Evolutionary conservation across 2,888 invertebrate genomes (phyloP).

Genomic region (Pomacea canaliculata): DNA sequence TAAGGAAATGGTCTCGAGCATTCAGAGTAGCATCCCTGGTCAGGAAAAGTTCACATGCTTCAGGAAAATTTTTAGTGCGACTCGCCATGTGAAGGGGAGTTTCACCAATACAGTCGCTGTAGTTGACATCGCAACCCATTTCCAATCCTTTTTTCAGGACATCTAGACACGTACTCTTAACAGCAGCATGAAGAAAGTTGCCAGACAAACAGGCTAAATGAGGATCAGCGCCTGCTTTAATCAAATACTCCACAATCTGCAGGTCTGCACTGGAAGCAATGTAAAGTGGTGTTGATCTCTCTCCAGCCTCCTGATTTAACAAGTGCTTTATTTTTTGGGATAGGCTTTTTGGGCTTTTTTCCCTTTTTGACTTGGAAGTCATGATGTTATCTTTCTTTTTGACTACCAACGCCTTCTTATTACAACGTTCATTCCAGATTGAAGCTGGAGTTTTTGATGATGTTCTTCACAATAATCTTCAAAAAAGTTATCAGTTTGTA

Average conservation of each 20-base stretch:
- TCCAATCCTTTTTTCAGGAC: conserved; percentile 37
- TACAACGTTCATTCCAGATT: no score
- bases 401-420: no score
- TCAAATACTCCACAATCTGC: conserved; percentile 36
- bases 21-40: conserved; percentile 43
- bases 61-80: conserved; percentile 22
- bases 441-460: no score
- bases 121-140: conserved; percentile 40
- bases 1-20: conserved; percentile 11
- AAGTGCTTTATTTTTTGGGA: neutral
- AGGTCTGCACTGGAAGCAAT: conserved; percentile 43
- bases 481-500: neutral
- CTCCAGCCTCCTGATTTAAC: conserved; percentile 12
- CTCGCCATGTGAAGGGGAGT: conserved; percentile 42
- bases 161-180: conserved; percentile 33
- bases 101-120: conserved; percentile 43
- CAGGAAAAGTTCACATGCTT: conserved; percentile 37
- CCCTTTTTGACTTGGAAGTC: no score
- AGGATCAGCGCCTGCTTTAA: conserved; percentile 40
- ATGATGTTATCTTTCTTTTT: no score
- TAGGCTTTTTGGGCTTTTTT: no score
- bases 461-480: neutral
- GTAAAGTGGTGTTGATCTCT: conserved; percentile 39
- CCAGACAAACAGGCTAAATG: conserved; percentile 34
- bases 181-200: conserved; percentile 46